Conservation (phyloP, 1,140 invertebrate genomes). For the Lasaia peninsularis region DNA sequence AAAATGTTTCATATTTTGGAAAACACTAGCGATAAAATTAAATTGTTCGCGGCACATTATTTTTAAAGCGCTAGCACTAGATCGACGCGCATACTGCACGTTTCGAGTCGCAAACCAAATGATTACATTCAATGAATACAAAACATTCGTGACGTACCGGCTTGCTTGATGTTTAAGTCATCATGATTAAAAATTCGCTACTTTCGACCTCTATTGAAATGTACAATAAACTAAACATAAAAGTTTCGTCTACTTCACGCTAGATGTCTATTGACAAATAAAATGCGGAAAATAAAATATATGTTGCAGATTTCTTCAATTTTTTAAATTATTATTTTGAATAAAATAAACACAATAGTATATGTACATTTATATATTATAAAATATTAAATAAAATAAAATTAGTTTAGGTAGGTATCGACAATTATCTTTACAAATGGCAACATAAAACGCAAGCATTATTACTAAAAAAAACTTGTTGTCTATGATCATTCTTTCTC, state of each 20-base stretch:
- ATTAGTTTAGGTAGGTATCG: no score
- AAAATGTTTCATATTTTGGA: conserved; percentile 35
- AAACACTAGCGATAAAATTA: conserved; percentile 48
- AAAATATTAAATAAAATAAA: no score
- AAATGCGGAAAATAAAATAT: neutral
- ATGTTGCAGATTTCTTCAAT: no score
- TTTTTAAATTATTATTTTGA: neutral
- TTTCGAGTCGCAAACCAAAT: conserved; percentile 30
- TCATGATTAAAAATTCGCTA: conserved; percentile 11
- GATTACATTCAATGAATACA: conserved; percentile 64
- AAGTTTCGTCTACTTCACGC: neutral
- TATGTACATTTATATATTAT: no score
- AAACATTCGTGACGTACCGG: conserved; percentile 38
- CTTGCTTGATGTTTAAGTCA: conserved; percentile 33
- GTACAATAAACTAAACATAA: neutral
- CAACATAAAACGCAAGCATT: neutral
- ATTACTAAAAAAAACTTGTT: neutral
- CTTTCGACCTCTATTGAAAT: conserved; percentile 31
- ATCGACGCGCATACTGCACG: conserved; percentile 49
- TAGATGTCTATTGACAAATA: neutral
- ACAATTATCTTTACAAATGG: no score
- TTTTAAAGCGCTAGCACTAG: conserved; percentile 32
- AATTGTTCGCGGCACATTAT: conserved; percentile 54
- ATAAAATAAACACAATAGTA: no score
- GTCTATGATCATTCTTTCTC: conserved; percentile 58